phyloP scores from a whole-genome alignment of 2,888 invertebrate species.

The Taenaris catops region DNA sequence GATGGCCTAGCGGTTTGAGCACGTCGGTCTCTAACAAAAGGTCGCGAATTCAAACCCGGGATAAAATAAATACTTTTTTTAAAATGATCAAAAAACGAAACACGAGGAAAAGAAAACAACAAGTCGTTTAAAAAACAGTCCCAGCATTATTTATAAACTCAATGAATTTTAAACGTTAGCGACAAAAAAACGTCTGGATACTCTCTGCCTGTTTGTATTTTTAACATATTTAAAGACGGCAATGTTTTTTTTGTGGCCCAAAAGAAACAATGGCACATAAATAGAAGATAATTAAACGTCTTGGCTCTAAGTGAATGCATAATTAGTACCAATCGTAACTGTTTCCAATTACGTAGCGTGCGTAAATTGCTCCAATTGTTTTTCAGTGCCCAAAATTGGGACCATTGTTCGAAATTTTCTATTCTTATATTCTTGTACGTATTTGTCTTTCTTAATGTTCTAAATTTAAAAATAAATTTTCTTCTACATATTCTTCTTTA shows the following conservation, averaged over 20 bases:
- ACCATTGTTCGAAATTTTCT: conserved; percentile 8
- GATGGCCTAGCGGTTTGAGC: too few relatives aligned
- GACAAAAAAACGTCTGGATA: neutral
- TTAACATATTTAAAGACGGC: neutral
- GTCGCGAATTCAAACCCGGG: too few relatives aligned
- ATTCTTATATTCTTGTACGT: too few relatives aligned
- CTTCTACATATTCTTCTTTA: too few relatives aligned
- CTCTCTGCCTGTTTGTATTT: neutral
- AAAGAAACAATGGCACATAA: conserved; percentile 13
- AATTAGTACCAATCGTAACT: conserved; percentile 30
- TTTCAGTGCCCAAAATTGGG: conserved; percentile 20
- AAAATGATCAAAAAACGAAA: too few relatives aligned
- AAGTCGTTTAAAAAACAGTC: too few relatives aligned
- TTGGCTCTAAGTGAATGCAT: conserved; percentile 33
- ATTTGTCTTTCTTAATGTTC: too few relatives aligned
- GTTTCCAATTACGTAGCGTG: conserved; percentile 28
- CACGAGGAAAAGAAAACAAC: too few relatives aligned
- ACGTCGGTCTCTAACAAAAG: too few relatives aligned
- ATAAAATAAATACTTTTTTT: too few relatives aligned
- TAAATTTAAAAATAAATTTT: too few relatives aligned
- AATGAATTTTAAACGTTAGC: conserved; percentile 3
- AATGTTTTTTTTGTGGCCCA: neutral
- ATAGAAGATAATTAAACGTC: conserved; percentile 26
- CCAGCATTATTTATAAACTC: neutral
- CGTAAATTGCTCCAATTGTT: conserved; percentile 29